A percentile compares a stretch with the other conserved stretches of the same genome.
Evolutionary conservation across 1,140 invertebrate genomes (phyloP).

Genomic region (Oppia nitens): DNA sequence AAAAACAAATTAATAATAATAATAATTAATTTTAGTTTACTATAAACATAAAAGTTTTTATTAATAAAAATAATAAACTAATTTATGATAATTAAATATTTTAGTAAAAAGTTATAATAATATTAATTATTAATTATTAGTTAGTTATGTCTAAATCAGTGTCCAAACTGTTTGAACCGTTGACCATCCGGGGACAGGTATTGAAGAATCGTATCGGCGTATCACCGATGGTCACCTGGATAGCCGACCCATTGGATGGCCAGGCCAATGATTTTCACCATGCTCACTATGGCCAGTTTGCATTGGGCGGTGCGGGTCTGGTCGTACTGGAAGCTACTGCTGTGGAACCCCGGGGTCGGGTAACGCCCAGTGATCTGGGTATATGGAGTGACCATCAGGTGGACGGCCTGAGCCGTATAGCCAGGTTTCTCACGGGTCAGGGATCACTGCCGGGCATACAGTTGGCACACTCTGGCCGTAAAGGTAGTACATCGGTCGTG

Average conservation of each 20-base stretch:
- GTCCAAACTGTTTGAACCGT: background rate
- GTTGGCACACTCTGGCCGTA: background rate
- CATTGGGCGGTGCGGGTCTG: background rate
- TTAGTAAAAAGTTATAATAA: too few relatives aligned
- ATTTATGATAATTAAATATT: too few relatives aligned
- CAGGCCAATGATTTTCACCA: background rate
- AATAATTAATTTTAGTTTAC: too few relatives aligned
- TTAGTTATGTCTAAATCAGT: too few relatives aligned
- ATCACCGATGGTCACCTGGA: background rate
- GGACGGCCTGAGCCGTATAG: background rate
- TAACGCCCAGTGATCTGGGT: background rate
- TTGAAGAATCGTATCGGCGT: slow-evolving; percentile 3
- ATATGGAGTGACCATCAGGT: slow-evolving; percentile 1
- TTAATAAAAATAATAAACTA: too few relatives aligned
- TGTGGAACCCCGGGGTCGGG: background rate
- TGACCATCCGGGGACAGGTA: background rate
- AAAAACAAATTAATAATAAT: too few relatives aligned
- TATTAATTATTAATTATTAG: too few relatives aligned
- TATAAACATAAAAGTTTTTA: too few relatives aligned
- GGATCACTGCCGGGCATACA: background rate
- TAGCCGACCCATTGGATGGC: background rate
- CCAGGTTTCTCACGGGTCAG: background rate
- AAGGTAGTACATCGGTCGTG: background rate
- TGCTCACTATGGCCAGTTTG: background rate
- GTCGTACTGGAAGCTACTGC: slow-evolving; percentile 1